Conservation (phyloP, 92 coral and sea anemone genomes). For the Muricea muricata region DNA sequence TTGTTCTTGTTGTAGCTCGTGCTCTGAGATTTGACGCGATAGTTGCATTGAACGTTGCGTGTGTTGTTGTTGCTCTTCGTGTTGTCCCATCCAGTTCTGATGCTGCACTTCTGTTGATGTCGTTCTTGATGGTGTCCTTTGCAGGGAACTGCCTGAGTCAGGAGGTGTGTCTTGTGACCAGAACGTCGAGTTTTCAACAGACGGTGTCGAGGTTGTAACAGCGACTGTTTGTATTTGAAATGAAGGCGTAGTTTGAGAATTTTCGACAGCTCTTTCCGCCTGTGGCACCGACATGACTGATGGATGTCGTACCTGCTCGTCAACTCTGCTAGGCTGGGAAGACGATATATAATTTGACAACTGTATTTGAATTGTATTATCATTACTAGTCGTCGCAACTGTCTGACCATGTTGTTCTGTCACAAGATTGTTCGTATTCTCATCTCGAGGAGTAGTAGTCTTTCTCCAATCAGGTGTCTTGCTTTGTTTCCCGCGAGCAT, state of each 20-base stretch:
- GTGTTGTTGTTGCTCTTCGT: constrained; percentile 53
- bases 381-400: background rate
- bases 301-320: background rate
- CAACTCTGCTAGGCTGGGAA: background rate
- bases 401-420: constrained; percentile 38
- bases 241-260: constrained; percentile 26
- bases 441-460: constrained; percentile 51
- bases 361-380: constrained; percentile 41
- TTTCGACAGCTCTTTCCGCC: constrained; percentile 49
- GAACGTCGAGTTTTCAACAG: constrained; percentile 2
- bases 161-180: constrained; percentile 2
- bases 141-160: constrained; percentile 9
- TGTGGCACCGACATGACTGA: constrained; percentile 1
- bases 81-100: constrained; percentile 40
- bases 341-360: constrained; percentile 56
- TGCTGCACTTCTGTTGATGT: constrained; percentile 34
- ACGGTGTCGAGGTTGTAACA: background rate
- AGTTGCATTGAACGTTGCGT: constrained; percentile 44
- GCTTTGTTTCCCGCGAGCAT: constrained; percentile 76
- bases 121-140: constrained; percentile 20
- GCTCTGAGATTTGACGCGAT: background rate
- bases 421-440: constrained; percentile 9
- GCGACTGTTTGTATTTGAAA: constrained; percentile 30
- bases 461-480: constrained; percentile 76
- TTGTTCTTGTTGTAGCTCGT: constrained; percentile 42